A percentile compares a stretch with the other conserved stretches of the same genome.
Conservation (phyloP, 2,888 invertebrate genomes). For the Torymus aiolomorphi region DNA sequence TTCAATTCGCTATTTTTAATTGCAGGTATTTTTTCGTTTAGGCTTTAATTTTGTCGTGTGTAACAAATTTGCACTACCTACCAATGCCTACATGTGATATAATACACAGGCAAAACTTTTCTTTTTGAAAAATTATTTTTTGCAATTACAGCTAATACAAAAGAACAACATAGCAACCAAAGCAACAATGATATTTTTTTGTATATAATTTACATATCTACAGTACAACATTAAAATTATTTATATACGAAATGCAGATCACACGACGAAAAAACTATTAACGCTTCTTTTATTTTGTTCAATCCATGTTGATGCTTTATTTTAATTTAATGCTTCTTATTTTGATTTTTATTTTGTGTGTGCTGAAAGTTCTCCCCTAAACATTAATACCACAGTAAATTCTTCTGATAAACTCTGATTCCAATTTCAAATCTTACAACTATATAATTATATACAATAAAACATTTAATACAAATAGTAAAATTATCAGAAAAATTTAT, state of each 20-base stretch:
- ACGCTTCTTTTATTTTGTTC: constrained; percentile 55
- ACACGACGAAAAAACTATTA: constrained; percentile 56
- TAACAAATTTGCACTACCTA: constrained; percentile 54
- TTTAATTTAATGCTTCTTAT: constrained; percentile 55
- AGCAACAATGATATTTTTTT: constrained; percentile 35
- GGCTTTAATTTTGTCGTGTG: constrained; percentile 59
- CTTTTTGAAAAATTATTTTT: constrained; percentile 26
- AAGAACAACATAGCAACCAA: constrained; percentile 16
- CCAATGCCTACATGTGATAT: constrained; percentile 31
- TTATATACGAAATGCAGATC: constrained; percentile 46
- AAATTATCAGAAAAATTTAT: constrained; percentile 37
- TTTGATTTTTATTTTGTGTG: constrained; percentile 51
- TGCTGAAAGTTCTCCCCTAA: constrained; percentile 44
- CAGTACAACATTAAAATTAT: constrained; percentile 17
- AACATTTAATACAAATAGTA: background rate
- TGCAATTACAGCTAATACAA: constrained; percentile 18
- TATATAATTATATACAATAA: background rate
- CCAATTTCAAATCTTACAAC: no score
- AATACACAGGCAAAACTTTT: constrained; percentile 23
- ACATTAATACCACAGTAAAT: constrained; percentile 24
- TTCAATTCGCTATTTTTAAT: constrained; percentile 58
- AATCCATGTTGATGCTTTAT: constrained; percentile 52
- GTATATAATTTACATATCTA: constrained; percentile 1
- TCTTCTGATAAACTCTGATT: constrained; percentile 34
- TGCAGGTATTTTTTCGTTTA: constrained; percentile 58